These are phyloP conservation scores for Cyprinodon brontotheroides DNA, from an alignment of 2,113 vertebrate genomes.

Conservation along the genomic window DNA sequence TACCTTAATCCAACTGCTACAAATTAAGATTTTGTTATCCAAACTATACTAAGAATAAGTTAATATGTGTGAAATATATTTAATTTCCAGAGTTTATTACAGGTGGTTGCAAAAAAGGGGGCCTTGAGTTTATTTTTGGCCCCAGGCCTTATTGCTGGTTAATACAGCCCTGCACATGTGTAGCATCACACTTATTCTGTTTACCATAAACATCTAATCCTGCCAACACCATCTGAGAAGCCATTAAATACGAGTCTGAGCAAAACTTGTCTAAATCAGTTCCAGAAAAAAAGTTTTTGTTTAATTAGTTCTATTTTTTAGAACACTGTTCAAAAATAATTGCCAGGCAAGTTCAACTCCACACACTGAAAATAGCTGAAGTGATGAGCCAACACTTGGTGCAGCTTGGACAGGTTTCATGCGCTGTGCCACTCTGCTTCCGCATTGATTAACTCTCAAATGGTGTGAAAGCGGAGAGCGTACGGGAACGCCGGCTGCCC, in stretches of 20 bases:
- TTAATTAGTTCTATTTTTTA: slow-evolving; percentile 53
- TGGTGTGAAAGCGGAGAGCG: slow-evolving; percentile 34
- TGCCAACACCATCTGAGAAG: slow-evolving; percentile 45
- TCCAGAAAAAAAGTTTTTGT: slow-evolving; percentile 42
- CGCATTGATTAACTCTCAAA: slow-evolving; percentile 59
- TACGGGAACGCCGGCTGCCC: slow-evolving; percentile 23
- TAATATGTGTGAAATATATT: background rate
- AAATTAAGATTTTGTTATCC: background rate
- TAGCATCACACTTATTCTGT: slow-evolving; percentile 48
- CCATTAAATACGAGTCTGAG: background rate
- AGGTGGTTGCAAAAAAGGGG: background rate
- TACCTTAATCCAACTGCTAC: too few species aligned
- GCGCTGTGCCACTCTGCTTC: slow-evolving; percentile 36
- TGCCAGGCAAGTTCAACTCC: slow-evolving; percentile 32
- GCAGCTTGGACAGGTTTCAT: slow-evolving; percentile 45
- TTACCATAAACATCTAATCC: slow-evolving; percentile 49
- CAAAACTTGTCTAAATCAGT: slow-evolving; percentile 26
- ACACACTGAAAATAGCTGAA: slow-evolving; percentile 47
- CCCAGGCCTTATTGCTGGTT: background rate
- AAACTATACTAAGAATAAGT: background rate
- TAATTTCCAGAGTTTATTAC: background rate
- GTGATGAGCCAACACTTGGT: slow-evolving; percentile 50
- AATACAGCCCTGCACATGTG: slow-evolving; percentile 7
- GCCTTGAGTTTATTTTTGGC: background rate
- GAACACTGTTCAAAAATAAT: slow-evolving; percentile 33